Percentiles rank a stretch among this genome's conserved stretches.
These are phyloP conservation scores for Lethrus apterus DNA, from an alignment of 1,140 invertebrate genomes.

Conservation along the genomic window DNA sequence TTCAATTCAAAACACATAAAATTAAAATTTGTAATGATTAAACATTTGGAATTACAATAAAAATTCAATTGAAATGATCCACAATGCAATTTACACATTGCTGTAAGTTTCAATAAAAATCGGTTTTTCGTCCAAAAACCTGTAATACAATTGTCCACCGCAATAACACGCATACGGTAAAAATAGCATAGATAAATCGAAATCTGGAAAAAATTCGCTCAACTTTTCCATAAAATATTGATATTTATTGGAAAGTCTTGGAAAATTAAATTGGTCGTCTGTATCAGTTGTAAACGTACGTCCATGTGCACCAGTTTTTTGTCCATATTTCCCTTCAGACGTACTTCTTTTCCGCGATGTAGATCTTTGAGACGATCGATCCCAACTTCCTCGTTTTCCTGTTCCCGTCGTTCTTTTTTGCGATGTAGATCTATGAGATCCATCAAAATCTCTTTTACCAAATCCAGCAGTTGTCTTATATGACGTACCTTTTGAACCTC, in stretches of 20 bases:
- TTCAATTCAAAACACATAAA: no score
- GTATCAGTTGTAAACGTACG: neutral
- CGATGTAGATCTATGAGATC: slow-evolving; percentile 2
- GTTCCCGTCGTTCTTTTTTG: neutral
- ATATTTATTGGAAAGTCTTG: slow-evolving; percentile 19
- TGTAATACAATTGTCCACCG: slow-evolving; percentile 31
- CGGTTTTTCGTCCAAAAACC: slow-evolving; percentile 10
- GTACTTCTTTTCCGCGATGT: neutral
- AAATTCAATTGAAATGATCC: no score
- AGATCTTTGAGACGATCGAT: neutral
- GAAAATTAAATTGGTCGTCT: neutral
- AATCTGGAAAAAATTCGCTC: slow-evolving; percentile 27
- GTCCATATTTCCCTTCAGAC: neutral
- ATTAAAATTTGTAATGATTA: no score
- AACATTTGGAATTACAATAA: no score
- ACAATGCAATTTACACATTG: no score
- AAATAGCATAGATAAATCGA: slow-evolving; percentile 26
- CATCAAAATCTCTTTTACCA: neutral
- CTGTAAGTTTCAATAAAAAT: slow-evolving; percentile 16
- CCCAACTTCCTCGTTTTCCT: neutral
- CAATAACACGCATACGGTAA: slow-evolving; percentile 30
- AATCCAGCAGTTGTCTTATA: neutral
- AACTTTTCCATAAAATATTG: slow-evolving; percentile 30
- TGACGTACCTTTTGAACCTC: slow-evolving; percentile 1
- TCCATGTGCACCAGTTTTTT: neutral